A percentile compares a stretch with the other conserved stretches of the same genome.
Conservation (phyloP, 2,797 vertebrate genomes). For the Fistularia tabacaria region DNA sequence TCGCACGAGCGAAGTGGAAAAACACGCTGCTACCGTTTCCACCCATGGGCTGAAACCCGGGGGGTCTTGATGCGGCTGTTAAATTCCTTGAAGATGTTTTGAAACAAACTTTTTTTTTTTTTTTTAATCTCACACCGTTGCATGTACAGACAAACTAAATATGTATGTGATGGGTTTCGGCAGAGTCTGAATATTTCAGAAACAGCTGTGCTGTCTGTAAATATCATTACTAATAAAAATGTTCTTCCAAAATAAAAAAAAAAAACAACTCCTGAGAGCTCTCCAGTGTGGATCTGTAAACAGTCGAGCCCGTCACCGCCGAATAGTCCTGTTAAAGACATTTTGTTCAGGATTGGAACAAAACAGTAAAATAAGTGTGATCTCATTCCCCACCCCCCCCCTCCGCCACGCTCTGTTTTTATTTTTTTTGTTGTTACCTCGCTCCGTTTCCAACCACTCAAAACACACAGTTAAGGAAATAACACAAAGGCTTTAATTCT, state of each 20-base stretch:
- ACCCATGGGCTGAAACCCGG: neutral
- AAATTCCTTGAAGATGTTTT: conserved; percentile 28
- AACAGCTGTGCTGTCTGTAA: conserved; percentile 75
- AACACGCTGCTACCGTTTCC: conserved; percentile 6
- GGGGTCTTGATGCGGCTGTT: neutral
- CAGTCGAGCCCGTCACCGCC: neutral
- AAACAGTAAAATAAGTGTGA: conserved; percentile 43
- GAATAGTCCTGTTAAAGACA: conserved; percentile 17
- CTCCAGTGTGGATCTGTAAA: conserved; percentile 10
- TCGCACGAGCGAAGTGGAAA: conserved; percentile 1
- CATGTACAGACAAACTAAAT: conserved; percentile 34
- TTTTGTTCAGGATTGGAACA: conserved; percentile 30
- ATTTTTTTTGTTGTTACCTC: conserved; percentile 56
- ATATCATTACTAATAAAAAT: conserved; percentile 62
- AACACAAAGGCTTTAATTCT: conserved; percentile 44
- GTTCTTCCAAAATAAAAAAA: neutral
- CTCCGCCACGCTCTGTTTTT: conserved; percentile 50
- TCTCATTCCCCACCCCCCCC: conserved; percentile 45
- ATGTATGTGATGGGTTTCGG: conserved; percentile 28
- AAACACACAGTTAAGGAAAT: conserved; percentile 33
- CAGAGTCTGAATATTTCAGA: conserved; percentile 30
- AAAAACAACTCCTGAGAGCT: conserved; percentile 6
- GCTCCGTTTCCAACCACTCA: conserved; percentile 56
- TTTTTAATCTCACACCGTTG: conserved; percentile 22
- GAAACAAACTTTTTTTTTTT: conserved; percentile 27